Percentiles rank a stretch among this genome's conserved stretches.
Conservation (phyloP, 2,888 invertebrate genomes). For the Pristionchus fissidentatus region DNA sequence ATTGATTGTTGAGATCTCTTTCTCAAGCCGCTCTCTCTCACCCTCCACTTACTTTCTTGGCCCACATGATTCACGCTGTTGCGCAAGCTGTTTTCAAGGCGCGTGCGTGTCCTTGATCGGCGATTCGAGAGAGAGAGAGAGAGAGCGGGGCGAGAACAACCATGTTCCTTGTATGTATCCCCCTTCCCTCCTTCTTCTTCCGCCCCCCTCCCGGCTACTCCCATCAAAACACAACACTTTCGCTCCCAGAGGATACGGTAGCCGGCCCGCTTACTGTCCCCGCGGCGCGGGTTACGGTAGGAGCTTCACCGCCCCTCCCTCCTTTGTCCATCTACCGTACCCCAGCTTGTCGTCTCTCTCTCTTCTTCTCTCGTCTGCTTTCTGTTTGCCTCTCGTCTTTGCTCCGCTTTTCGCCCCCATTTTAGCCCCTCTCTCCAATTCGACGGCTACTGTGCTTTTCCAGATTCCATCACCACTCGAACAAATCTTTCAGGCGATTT, state of each 20-base stretch:
- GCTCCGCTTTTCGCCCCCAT: constrained; percentile 23
- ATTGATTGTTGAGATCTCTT: no score
- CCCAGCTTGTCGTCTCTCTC: background rate
- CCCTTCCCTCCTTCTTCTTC: background rate
- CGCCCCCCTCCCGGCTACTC: background rate
- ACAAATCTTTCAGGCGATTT: no score
- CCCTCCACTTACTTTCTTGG: background rate
- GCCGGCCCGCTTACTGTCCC: background rate
- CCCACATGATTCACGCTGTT: constrained; percentile 32
- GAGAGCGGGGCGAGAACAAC: background rate
- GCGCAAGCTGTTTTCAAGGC: constrained; percentile 42
- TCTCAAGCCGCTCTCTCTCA: background rate
- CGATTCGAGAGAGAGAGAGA: constrained; percentile 22
- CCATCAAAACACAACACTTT: constrained; percentile 1
- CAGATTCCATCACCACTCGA: no score
- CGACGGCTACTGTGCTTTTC: background rate
- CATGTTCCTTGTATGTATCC: constrained; percentile 35
- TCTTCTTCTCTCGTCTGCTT: background rate
- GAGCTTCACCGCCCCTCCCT: background rate
- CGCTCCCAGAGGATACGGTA: background rate
- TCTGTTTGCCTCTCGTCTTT: background rate
- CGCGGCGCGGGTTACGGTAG: no score
- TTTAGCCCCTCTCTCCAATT: background rate
- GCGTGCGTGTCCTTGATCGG: constrained; percentile 17
- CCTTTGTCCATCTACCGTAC: background rate